Base-by-base conservation (phyloP, 2,888 invertebrate genomes). In the Lacanobia wlatinum region DNA sequence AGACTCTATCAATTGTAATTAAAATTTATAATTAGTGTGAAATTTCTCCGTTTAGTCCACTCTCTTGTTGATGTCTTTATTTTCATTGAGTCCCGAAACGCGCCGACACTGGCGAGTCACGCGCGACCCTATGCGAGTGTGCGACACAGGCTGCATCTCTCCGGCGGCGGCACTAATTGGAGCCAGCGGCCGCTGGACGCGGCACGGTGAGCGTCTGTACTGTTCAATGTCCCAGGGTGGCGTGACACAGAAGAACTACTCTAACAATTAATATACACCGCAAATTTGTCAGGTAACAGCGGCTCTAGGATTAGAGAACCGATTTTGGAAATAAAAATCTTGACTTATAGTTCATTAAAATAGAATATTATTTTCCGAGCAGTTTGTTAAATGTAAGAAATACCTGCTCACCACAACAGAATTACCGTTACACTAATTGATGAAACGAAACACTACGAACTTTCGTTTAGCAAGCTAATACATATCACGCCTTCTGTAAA, bases 141-240 rank as follows among this genome's bases (percentile, higher is more conserved):
- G 43, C 43, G 38, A 23, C 38, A n/a, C 60, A 62, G 64, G 48
- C 53, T 40, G 48, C 38, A 59, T 46, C 43, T 78, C 79, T 70
- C 64, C 61, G 61, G 79, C 28, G 70, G 64, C 43, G 53, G 52
- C 67, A 66, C 65, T 78, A 68, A 74, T 74, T 78, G 70, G 56
- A 58, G 70, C 53, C 50, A 56, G 64, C 52, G 43, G 38, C 59
- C 21, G 2, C 55, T 50, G 55, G 28, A 52, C 52, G 9, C 14
- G 14, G 7, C 18, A 18, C 12, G 43, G 46, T 58, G 14, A 18
- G 21, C 50, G 43, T 64, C 18, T 34, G 50, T 38, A 14, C 21
- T 14, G 23, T 14, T 56, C 38, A 6, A 65, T 18, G 16, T 43
- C n/a, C 2, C 18, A 10, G 5, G 2, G 43, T 21, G 43, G n/a